Evolutionary conservation across 2,113 vertebrate genomes (phyloP).

Genomic region (Rhinolophus ferrumequinum): DNA sequence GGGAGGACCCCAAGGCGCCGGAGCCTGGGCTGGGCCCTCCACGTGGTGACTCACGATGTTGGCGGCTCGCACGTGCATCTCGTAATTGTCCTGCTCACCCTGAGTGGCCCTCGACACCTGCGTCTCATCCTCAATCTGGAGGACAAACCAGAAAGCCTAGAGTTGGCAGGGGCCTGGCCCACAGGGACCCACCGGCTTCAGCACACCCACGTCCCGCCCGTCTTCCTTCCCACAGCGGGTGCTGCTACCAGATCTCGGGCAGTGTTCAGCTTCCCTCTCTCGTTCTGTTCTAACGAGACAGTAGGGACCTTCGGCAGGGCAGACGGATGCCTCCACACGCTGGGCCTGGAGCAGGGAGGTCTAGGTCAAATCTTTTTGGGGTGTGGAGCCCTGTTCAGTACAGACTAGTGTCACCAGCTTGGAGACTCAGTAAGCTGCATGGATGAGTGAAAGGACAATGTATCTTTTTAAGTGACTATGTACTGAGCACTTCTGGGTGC

Average conservation of each 20-base stretch:
- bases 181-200: accelerated
- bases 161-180: not conserved
- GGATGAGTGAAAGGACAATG: accelerated
- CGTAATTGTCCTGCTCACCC: constrained; percentile 97
- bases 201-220: not conserved
- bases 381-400: not conserved
- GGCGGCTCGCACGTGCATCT: constrained; percentile 98
- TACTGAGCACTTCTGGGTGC: not conserved
- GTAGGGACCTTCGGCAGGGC: not conserved
- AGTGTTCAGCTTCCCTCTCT: accelerated
- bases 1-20: not conserved
- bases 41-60: constrained; percentile 92
- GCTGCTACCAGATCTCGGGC: accelerated
- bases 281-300: no score
- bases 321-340: not conserved
- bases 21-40: accelerated
- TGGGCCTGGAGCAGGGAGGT: not conserved
- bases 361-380: not conserved
- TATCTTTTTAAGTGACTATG: not conserved
- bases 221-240: accelerated
- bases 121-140: constrained; percentile 97
- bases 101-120: constrained; percentile 97
- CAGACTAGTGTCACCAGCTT: accelerated
- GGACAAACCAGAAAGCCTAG: not conserved
- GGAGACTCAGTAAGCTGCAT: not conserved